phyloP scores from a whole-genome alignment of 2,888 invertebrate genomes.

The Sinotaia quadrata region DNA sequence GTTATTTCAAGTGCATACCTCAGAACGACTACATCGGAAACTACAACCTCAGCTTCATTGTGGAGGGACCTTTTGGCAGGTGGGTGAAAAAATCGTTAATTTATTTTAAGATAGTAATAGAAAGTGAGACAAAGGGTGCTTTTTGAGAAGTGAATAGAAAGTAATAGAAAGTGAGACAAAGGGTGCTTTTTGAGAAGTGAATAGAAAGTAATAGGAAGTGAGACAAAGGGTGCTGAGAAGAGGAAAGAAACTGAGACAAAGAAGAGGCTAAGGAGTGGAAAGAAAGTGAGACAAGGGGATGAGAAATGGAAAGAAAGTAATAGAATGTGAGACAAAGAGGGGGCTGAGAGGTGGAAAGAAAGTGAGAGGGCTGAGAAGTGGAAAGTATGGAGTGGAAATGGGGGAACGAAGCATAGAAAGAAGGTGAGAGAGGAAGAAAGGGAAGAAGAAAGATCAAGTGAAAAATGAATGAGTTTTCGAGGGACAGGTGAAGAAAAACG shows the following conservation, averaged over 20 bases:
- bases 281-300: background rate
- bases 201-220: background rate
- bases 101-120: background rate
- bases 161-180: background rate
- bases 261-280: background rate
- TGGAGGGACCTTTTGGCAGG: constrained; percentile 20
- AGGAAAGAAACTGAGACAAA: background rate
- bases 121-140: background rate
- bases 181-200: background rate
- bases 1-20: constrained; percentile 8
- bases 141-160: background rate
- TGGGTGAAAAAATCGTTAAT: too few species aligned
- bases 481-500: background rate
- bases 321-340: too few species aligned
- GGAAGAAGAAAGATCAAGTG: background rate
- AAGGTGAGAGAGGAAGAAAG: background rate
- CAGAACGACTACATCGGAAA: constrained; percentile 26
- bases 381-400: background rate
- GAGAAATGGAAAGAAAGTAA: background rate
- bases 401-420: background rate
- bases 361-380: background rate
- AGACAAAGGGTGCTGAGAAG: background rate
- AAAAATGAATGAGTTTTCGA: background rate
- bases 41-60: constrained; percentile 23
- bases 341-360: background rate